phyloP scores from a whole-genome alignment of 1,140 invertebrate genomes.

The Zaprionus ornatus region DNA sequence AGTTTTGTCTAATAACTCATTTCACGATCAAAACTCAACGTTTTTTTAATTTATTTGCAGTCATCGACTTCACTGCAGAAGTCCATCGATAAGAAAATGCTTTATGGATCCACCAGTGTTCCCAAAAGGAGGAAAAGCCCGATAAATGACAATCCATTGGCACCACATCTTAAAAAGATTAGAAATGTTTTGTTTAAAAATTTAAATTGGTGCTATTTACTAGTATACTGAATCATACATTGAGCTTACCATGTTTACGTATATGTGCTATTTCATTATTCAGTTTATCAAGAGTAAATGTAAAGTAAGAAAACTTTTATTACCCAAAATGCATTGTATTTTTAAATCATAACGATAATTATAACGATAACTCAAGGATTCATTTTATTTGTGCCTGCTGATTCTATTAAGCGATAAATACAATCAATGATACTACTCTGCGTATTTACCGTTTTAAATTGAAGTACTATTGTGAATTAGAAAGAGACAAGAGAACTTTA shows the following conservation, averaged over 20 bases:
- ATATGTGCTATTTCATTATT: too few species aligned
- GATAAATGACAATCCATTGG: background rate
- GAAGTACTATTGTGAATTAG: background rate
- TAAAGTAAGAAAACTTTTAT: background rate
- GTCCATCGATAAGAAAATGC: background rate
- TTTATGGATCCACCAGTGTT: background rate
- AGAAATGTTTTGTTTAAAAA: too few species aligned
- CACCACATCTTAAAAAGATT: too few species aligned
- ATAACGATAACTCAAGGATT: background rate
- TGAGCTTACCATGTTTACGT: too few species aligned
- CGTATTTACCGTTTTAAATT: slow-evolving; percentile 46
- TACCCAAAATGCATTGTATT: background rate
- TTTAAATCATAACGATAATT: background rate
- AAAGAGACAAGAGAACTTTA: background rate
- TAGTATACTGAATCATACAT: too few species aligned
- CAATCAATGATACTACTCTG: background rate
- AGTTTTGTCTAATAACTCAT: background rate
- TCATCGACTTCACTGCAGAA: background rate
- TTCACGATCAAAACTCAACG: background rate
- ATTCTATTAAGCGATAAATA: background rate
- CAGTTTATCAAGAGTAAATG: background rate
- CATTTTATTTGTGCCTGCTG: background rate
- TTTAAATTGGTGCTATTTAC: too few species aligned
- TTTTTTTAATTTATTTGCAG: background rate
- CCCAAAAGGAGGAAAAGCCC: background rate